These are phyloP conservation scores for Xenopus tropicalis DNA, from an alignment of 2,113 vertebrate species.

Conservation along the genomic window UCB_Xtro_10.0 CM004446.2:26160001-26160500, in stretches of 20 bases:
- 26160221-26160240: slow-evolving; percentile 5
- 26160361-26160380: slow-evolving; percentile 15
- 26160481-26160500: background rate
- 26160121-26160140: background rate
- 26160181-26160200: slow-evolving; percentile 1
- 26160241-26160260: slow-evolving; percentile 10
- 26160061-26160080: no score
- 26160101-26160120: no score
- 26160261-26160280: slow-evolving; percentile 5
- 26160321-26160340: slow-evolving; percentile 9
- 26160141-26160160: background rate
- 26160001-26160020: no score
- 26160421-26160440: background rate
- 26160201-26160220: slow-evolving; percentile 7
- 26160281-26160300: slow-evolving; percentile 14
- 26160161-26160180: no score
- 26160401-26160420: slow-evolving; percentile 7
- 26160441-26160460: slow-evolving; percentile 17
- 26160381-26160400: slow-evolving; percentile 14
- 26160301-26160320: slow-evolving; percentile 25
- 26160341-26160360: slow-evolving; percentile 13
- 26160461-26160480: slow-evolving; percentile 27
- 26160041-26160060: no score
- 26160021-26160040: no score
- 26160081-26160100: no score